These are phyloP conservation scores for Drosophila ambigua DNA, from an alignment of 1,140 invertebrate species.

Conservation along the genomic window DNA sequence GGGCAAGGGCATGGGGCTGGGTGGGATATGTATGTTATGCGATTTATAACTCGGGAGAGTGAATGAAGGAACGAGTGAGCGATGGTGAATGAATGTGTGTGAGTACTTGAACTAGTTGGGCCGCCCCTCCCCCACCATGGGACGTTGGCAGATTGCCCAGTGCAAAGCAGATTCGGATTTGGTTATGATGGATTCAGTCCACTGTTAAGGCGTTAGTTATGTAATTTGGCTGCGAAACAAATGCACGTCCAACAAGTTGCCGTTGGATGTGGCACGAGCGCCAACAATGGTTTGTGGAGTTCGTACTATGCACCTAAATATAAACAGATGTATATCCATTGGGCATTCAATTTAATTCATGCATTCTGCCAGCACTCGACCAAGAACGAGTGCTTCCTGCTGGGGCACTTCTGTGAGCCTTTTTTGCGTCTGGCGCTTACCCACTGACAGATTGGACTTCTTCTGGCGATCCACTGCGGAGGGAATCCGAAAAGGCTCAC, in stretches of 20 bases:
- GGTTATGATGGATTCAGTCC: conserved; percentile 5
- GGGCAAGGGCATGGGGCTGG: not conserved
- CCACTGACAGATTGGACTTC: conserved; percentile 14
- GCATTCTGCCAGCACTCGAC: not conserved
- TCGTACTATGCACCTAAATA: too few relatives aligned
- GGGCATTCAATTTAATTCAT: conserved; percentile 1
- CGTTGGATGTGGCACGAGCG: too few relatives aligned
- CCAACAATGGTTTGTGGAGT: too few relatives aligned
- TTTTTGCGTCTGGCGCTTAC: conserved; percentile 11
- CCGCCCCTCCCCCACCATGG: conserved; percentile 40
- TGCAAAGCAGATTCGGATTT: conserved; percentile 20
- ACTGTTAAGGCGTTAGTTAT: not conserved
- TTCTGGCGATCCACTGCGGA: not conserved
- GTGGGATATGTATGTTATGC: conserved; percentile 13
- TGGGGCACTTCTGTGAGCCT: conserved; percentile 27
- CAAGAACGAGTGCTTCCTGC: not conserved
- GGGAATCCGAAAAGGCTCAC: too few relatives aligned
- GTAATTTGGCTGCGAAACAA: too few relatives aligned
- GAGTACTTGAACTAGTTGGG: conserved; percentile 72
- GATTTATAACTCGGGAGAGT: conserved; percentile 18
- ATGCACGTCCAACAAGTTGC: too few relatives aligned
- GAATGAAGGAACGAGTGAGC: conserved; percentile 22
- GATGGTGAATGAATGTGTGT: conserved; percentile 20
- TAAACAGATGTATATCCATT: too few relatives aligned
- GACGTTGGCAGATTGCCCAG: conserved; percentile 59